Evolutionary conservation across 2,113 vertebrate genomes (phyloP), one percentile per base, ranked within the genome.

Genomic region (Hucho hucho): DNA sequence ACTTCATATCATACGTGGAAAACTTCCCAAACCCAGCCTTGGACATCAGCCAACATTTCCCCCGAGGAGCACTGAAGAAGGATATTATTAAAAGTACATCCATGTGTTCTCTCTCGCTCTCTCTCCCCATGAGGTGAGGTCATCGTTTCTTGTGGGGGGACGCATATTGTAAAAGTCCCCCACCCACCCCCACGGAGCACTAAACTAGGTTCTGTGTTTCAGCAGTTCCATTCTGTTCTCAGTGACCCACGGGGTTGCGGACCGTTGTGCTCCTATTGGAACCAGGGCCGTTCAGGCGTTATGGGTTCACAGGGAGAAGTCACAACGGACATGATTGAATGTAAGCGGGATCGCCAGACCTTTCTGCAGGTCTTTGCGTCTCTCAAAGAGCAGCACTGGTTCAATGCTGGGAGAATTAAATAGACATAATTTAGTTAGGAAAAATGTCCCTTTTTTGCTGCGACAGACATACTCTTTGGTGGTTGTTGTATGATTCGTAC

Each of bases 321-420:
- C 73, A 82, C 75, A 53, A 16, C 56, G 68, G 75, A 79, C 82
- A 81, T 84, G 73, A 85, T 86, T 88, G 72, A 86, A 86, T 87
- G 79, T 81, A 82, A 77, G 9, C n/a, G 80, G 79, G 82, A 82
- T 81, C 82, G 76, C 53, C 22, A 74, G 74, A 72, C 81, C 70
- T 74, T 65, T 64, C 69, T 63, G 72, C 22, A 73, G 74, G 74
- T 79, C 70, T 74, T 63, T 65, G 66, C 66, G 72, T 29, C 47
- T 64, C 64, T 76, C 73, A 49, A 32, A 18, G 47, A 49, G 47
- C 14, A 49, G 14, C 11, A 59, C 4, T 11, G 64, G 14, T 67
- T 32, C 28, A 32, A 37, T 37, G 28, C 26, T 37, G 29, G 64
- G 16, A 32, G 28, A 32, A 6, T 67, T 67, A 0, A 66, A 66